These are phyloP conservation scores for Umimayanthus kanabou DNA, from an alignment of 92 coral and sea anemone species.

Conservation along the genomic window DNA sequence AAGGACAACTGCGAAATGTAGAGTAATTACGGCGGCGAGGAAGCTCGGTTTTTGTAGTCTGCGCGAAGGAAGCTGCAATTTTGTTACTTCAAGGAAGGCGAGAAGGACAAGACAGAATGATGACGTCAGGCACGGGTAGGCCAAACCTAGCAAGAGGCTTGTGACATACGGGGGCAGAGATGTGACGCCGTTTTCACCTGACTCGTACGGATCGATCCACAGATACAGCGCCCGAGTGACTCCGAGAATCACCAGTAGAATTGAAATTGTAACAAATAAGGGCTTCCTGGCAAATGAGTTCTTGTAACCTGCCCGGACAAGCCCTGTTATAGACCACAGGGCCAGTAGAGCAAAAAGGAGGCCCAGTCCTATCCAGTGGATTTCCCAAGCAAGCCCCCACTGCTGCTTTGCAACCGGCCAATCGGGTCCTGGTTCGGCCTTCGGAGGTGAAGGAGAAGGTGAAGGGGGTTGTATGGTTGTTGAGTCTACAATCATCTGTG, in stretches of 20 bases:
- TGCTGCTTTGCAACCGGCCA: conserved; percentile 67
- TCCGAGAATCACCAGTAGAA: conserved; percentile 68
- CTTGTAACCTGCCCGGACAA: conserved; percentile 52
- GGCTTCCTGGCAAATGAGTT: conserved; percentile 68
- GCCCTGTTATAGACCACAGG: conserved; percentile 59
- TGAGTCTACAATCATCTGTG: not conserved
- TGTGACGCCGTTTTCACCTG: conserved; percentile 68
- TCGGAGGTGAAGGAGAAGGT: conserved; percentile 14
- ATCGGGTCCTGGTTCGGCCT: conserved; percentile 70
- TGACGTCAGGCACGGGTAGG: conserved; percentile 86
- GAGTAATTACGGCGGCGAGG: conserved; percentile 58
- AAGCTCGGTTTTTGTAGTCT: conserved; percentile 65
- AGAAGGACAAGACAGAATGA: conserved; percentile 80
- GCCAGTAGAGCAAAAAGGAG: conserved; percentile 68
- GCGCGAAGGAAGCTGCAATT: conserved; percentile 59
- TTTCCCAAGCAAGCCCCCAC: conserved; percentile 71
- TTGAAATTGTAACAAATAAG: conserved; percentile 58
- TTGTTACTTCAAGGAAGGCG: conserved; percentile 85
- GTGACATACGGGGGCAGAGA: conserved; percentile 47
- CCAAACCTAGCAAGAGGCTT: conserved; percentile 71
- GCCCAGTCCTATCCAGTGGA: conserved; percentile 69
- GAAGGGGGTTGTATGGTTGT: not conserved
- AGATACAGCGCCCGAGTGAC: conserved; percentile 67
- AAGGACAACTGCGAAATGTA: conserved; percentile 71
- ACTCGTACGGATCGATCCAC: conserved; percentile 80